Base-by-base conservation (phyloP, 2,113 vertebrate species). In the Phyllostomus hastatus region DNA sequence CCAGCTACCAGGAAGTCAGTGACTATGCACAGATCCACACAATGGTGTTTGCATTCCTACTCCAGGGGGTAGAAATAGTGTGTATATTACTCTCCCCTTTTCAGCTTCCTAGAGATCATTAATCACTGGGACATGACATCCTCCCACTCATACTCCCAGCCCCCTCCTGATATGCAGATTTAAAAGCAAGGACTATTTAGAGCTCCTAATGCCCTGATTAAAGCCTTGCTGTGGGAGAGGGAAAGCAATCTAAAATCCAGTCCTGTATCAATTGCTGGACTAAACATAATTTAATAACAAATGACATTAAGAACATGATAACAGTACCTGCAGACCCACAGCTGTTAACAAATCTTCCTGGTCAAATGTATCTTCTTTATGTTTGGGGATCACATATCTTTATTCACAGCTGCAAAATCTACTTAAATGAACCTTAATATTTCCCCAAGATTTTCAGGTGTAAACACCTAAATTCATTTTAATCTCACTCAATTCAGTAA, bases 121-220 rank as follows among this genome's bases (percentile, higher is more conserved):
- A 99, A 99, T 99, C 99, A 99, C 98, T 95, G 95, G 82, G 98
- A 99, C 98, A 98, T 98, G 98, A 99, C 99, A 98, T 98, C 98
- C 98, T 98, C 98, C 98, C 96, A 98, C 98, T 99, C 97, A 87
- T 33, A 95, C 98, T 98, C 98, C 98, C 98, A 98, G 97, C 98
- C 98, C 98, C 99, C 98, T 98, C 98, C 98, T 98, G 98, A 98
- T 98, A 98, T 96, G 97, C 98, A 99, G 98, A 98, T 98, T 97
- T 46, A 96, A 97, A 97, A 98, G 97, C 95, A 97, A 98, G 93
- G 96, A 85, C 97, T 97, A 94, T 97, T 98, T 97, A 98, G 86
- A 97, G 96, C 73, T 91, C 89, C 78, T 96, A 98, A 98, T 91
- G 97, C 94, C 95, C 90, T 97, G 98, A 98, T 98, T 98, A 98